Percentiles rank a stretch among this genome's conserved stretches.
Evolutionary conservation across 2,888 invertebrate species (phyloP).

Genomic region (Reticulitermes lucifugus): DNA sequence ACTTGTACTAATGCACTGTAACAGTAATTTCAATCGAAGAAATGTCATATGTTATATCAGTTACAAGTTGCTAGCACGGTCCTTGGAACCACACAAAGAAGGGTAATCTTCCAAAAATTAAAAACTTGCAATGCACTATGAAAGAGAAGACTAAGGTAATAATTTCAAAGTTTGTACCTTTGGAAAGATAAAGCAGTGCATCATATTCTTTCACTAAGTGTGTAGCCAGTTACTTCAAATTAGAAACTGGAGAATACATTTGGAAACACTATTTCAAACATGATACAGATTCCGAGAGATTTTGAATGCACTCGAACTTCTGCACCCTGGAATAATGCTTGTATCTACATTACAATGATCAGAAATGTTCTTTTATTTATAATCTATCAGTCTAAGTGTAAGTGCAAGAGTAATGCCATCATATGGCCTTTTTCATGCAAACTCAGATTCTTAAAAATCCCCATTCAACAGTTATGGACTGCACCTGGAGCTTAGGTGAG

Average conservation of each 20-base stretch:
- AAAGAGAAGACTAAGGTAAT: not conserved
- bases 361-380: not conserved
- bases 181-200: not conserved
- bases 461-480: too few species aligned
- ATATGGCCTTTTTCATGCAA: not conserved
- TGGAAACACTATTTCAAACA: not conserved
- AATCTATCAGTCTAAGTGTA: constrained; percentile 12
- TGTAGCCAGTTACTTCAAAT: not conserved
- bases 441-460: not conserved
- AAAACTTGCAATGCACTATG: not conserved
- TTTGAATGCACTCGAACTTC: not conserved
- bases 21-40: not conserved
- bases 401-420: constrained; percentile 5
- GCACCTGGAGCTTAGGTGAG: too few species aligned
- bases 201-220: not conserved
- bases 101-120: not conserved
- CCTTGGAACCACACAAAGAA: not conserved
- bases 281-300: not conserved
- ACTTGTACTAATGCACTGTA: constrained; percentile 11
- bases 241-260: not conserved
- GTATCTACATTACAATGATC: not conserved
- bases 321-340: constrained; percentile 5
- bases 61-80: constrained; percentile 10
- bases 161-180: not conserved
- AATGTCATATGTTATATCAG: not conserved